Evolutionary conservation across 2,888 invertebrate genomes (phyloP), one percentile per base, ranked within the genome.

Genomic region (Lasioglossum marginatum): DNA sequence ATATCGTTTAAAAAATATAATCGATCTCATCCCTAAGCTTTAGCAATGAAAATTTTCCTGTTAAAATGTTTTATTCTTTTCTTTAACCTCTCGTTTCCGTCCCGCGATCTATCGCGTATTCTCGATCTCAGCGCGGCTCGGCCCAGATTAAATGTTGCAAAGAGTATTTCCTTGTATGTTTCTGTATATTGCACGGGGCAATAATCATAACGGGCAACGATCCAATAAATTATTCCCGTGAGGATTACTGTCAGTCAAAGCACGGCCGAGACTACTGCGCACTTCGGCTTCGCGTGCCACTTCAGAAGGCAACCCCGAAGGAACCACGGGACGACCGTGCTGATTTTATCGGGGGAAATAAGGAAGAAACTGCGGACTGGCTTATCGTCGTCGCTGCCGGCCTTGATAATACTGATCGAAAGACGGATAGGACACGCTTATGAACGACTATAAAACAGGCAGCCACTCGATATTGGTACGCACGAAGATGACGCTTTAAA

Each of bases 361-460:
- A 75, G 52, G 76, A 84, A 73, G 86, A 74, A 86, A 70, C 37
- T 27, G 57, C 43, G 27, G 63, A 31, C 31, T 31, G 66, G 48
- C 37, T 82, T 86, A 85, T 85, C 79, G 81, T 37, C 31, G 60
- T 40, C 60, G 23, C 66, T 48, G 12, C 57, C 23, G 31, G 37
- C 23, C 66, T 57, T 52, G 83, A 77, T 83, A 86, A 81, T 72
- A 16, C 57, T 45, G 81, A 85, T 74, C 14, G 52, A 78, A 71
- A 71, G 78, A 71, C 75, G 40, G 63, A 68, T 52, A 60, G 74
- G 23, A 52, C n/a, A 52, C 48, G 37, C 48, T 52, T 52, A 68
- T 27, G 37, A n/a, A 31, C 14, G 52, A 52, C 68, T 77, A 48
- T 77, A 48, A 37, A 66, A 37, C 27, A n/a, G 5, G 52, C 40